These are phyloP conservation scores for Willowsia nigromaculata DNA, from an alignment of 2,888 invertebrate species.

Conservation along the genomic window DNA sequence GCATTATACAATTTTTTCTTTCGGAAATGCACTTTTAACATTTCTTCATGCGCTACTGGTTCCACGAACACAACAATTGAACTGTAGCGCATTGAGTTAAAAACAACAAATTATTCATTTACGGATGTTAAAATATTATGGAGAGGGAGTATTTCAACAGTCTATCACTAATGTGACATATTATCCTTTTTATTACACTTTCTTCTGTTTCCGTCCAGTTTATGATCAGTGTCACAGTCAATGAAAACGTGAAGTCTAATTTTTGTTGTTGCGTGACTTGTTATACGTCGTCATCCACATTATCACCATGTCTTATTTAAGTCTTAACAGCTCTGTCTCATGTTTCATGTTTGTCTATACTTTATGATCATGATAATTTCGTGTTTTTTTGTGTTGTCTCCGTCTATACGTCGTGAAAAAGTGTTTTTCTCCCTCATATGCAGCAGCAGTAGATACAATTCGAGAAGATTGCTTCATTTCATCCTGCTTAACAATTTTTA, in stretches of 20 bases:
- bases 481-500: not conserved
- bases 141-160: conserved; percentile 22
- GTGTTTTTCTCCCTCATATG: not conserved
- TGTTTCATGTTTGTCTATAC: not conserved
- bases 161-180: not conserved
- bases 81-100: not conserved
- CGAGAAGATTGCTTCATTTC: not conserved
- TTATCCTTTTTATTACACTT: not conserved
- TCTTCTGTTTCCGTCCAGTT: not conserved
- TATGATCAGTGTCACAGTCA: not conserved
- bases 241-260: not conserved
- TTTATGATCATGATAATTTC: not conserved
- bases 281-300: not conserved
- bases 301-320: not conserved
- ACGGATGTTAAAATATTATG: not conserved
- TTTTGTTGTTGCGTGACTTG: not conserved
- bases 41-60: not conserved
- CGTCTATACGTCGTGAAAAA: not conserved
- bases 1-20: too few species aligned
- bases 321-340: conserved; percentile 13
- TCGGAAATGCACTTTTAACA: too few species aligned
- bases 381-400: not conserved
- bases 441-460: too few species aligned
- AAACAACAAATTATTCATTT: not conserved
- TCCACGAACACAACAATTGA: too few species aligned